These are phyloP conservation scores for Hystrix cristata DNA, from an alignment of 2,113 vertebrate genomes.

Conservation along the genomic window DNA sequence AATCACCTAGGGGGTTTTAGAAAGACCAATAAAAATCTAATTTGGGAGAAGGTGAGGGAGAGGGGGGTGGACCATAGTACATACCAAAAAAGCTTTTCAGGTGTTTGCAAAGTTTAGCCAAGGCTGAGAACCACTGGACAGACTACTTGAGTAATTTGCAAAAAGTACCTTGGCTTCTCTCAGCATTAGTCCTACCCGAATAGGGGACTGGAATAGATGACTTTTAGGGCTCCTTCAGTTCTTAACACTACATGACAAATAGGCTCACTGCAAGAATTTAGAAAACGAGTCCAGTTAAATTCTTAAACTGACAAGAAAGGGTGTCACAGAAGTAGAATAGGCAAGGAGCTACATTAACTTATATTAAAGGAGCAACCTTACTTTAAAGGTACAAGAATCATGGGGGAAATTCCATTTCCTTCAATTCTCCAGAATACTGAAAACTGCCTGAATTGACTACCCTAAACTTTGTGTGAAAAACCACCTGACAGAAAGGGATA, in stretches of 20 bases:
- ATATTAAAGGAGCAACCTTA: neutral
- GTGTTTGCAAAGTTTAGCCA: neutral
- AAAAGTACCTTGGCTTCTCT: neutral
- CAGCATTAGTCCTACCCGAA: neutral
- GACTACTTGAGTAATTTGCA: neutral
- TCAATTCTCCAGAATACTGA: slow-evolving; percentile 35
- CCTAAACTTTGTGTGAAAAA: slow-evolving; percentile 3
- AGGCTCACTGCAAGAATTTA: neutral
- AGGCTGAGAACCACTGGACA: neutral
- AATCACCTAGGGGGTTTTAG: neutral
- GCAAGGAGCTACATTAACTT: neutral
- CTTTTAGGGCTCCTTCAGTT: neutral
- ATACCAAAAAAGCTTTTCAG: neutral
- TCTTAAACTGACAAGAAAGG: neutral
- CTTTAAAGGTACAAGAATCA: slow-evolving; percentile 16
- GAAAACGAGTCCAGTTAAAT: neutral
- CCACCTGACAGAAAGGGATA: neutral
- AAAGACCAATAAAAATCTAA: neutral
- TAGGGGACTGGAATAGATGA: neutral
- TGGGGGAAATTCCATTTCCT: slow-evolving; percentile 37
- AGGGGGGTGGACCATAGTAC: neutral
- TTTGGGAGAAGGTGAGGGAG: no score
- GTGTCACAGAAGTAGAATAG: neutral
- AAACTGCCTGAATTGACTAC: neutral
- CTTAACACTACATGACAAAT: neutral